A percentile compares a stretch with the other conserved stretches of the same genome.
Conservation (phyloP, 2,888 invertebrate species). For the Drosophila nigricruria region DNA sequence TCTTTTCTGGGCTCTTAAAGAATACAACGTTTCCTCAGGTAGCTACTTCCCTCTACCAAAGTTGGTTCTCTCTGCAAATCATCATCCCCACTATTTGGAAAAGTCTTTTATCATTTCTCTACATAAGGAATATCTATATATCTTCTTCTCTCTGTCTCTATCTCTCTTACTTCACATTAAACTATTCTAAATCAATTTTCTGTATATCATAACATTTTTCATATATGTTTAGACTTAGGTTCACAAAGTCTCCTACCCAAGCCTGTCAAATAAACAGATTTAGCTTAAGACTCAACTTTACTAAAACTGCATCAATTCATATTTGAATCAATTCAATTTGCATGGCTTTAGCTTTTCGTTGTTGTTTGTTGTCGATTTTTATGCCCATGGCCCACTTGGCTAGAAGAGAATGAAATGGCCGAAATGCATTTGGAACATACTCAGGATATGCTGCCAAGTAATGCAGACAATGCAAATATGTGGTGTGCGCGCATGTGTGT, state of each 20-base stretch:
- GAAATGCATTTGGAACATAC: slow-evolving; percentile 41
- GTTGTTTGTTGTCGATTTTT: slow-evolving; percentile 20
- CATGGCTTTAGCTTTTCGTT: neutral
- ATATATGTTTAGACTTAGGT: neutral
- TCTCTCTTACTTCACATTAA: neutral
- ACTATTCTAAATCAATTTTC: neutral
- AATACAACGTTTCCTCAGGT: no score
- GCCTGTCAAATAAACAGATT: neutral
- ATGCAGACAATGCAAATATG: slow-evolving; percentile 50
- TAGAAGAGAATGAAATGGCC: slow-evolving; percentile 13
- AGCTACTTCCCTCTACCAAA: no score
- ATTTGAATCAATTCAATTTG: slow-evolving; percentile 34
- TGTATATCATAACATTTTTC: neutral
- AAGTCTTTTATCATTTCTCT: no score
- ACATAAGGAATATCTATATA: no score
- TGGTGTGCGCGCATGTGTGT: neutral
- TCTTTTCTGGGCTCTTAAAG: no score
- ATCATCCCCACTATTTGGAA: no score
- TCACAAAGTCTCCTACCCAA: neutral
- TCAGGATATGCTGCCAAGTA: slow-evolving; percentile 55
- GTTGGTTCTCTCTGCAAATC: no score
- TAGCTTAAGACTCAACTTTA: neutral
- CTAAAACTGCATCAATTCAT: slow-evolving; percentile 5
- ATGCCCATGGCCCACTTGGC: slow-evolving; percentile 57
- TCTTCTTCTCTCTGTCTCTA: no score